phyloP scores from a whole-genome alignment of 2,113 vertebrate species.

The Gavialis gangeticus region DNA sequence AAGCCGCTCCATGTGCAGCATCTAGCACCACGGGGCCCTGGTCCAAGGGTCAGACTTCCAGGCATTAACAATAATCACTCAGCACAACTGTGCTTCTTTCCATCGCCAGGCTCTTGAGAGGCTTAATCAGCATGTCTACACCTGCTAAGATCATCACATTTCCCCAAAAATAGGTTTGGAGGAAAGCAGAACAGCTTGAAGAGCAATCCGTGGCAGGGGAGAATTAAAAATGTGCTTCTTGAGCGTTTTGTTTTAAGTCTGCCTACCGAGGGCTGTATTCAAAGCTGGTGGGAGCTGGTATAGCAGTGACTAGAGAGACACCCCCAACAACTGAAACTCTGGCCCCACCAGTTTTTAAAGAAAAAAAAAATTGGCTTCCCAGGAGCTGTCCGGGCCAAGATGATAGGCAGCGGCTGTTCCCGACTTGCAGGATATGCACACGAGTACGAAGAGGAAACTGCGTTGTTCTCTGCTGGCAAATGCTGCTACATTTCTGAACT shows the following conservation, averaged over 20 bases:
- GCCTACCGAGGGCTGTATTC: not conserved
- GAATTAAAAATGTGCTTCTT: not conserved
- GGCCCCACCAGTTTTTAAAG: accelerated
- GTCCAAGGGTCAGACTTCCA: not conserved
- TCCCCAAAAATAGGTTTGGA: not conserved
- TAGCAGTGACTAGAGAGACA: not conserved
- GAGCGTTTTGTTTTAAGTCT: not conserved
- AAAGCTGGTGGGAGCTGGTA: not conserved
- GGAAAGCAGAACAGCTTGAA: not conserved
- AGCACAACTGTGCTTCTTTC: not conserved
- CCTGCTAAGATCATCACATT: not conserved
- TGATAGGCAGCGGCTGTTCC: not conserved
- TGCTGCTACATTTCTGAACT: not conserved
- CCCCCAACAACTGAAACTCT: not conserved
- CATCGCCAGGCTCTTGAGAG: not conserved
- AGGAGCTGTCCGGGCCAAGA: not conserved
- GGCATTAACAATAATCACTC: not conserved
- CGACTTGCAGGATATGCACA: accelerated
- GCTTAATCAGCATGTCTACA: not conserved
- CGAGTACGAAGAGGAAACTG: not conserved
- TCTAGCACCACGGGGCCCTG: not conserved
- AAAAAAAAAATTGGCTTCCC: not conserved
- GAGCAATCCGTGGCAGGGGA: not conserved
- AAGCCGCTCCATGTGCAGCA: not conserved
- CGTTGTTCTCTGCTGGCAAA: not conserved